These are phyloP conservation scores for Ibycter americanus DNA, from an alignment of 2,797 vertebrate species.

Conservation along the genomic window DNA sequence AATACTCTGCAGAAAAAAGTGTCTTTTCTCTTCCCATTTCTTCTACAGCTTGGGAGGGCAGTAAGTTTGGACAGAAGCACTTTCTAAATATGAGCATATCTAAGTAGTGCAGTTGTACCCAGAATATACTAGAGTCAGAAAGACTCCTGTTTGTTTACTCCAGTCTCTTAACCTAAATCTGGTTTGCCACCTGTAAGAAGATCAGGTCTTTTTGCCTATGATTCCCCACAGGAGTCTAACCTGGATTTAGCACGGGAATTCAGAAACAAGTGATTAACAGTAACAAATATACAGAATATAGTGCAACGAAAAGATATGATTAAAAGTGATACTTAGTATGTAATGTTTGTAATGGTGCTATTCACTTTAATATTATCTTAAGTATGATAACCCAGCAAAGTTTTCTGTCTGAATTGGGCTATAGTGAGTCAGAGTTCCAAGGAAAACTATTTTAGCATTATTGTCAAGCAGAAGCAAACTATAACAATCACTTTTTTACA, in stretches of 20 bases:
- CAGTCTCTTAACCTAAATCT: neutral
- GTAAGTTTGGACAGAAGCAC: neutral
- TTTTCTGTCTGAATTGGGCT: neutral
- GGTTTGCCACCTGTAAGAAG: neutral
- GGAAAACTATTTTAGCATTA: neutral
- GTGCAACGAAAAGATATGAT: neutral
- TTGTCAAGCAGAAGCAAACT: neutral
- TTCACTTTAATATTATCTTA: neutral
- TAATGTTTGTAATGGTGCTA: neutral
- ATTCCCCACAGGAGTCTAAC: neutral
- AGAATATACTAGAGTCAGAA: neutral
- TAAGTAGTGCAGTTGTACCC: neutral
- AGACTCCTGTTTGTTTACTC: neutral
- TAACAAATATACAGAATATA: neutral
- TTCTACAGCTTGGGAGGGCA: neutral
- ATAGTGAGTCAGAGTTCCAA: neutral
- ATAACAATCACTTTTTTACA: neutral
- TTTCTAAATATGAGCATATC: neutral
- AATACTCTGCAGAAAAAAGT: neutral
- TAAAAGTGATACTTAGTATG: neutral
- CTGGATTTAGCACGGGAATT: neutral
- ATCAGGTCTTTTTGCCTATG: neutral
- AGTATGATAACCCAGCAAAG: neutral
- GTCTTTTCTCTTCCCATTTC: neutral
- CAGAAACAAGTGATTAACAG: neutral